These are phyloP conservation scores for Eriocheir sinensis DNA, from an alignment of 1,140 invertebrate genomes.

Conservation along the genomic window DNA sequence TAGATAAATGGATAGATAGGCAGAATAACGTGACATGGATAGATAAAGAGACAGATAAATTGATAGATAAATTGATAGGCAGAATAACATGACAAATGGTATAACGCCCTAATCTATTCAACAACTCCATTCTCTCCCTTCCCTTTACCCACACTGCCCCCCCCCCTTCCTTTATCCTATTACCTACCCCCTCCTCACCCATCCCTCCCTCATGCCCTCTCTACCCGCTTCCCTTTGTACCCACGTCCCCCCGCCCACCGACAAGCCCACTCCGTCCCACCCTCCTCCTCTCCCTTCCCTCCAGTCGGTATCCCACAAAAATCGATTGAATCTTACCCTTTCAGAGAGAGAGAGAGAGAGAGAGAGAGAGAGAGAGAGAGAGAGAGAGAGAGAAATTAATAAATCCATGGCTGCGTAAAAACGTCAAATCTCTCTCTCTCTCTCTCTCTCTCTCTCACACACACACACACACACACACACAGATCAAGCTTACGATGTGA, in stretches of 20 bases:
- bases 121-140: not conserved
- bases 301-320: not conserved
- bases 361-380: conserved; percentile 12
- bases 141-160: not conserved
- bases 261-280: too few relatives aligned
- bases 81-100: too few relatives aligned
- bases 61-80: too few relatives aligned
- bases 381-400: conserved; percentile 54
- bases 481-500: not conserved
- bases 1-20: too few relatives aligned
- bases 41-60: too few relatives aligned
- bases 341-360: not conserved
- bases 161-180: not conserved
- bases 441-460: not conserved
- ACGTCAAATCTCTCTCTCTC: too few relatives aligned
- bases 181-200: not conserved
- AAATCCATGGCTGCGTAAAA: too few relatives aligned
- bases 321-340: not conserved
- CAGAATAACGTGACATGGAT: too few relatives aligned
- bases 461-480: not conserved
- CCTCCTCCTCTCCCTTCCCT: not conserved
- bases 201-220: too few relatives aligned
- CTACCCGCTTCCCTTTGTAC: too few relatives aligned
- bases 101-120: not conserved
- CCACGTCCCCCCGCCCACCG: too few relatives aligned